Percentiles rank a stretch among this genome's conserved stretches.
phyloP scores from a whole-genome alignment of 2,113 vertebrate genomes.

The Seriola dumerili region DNA sequence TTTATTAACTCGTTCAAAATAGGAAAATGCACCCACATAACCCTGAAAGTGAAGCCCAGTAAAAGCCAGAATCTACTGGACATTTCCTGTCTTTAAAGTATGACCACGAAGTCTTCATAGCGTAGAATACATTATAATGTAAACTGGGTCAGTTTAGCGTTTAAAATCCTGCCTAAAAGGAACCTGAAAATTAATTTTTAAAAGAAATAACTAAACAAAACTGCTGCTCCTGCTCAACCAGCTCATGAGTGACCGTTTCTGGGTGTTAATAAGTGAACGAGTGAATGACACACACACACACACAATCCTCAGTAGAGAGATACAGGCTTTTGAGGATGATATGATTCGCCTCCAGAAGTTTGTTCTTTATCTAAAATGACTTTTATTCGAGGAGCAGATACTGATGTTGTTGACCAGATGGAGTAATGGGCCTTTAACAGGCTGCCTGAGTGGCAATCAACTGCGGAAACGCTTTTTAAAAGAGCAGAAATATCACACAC shows the following conservation, averaged over 20 bases:
- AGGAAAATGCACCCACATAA: too few relatives aligned
- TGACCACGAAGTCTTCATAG: too few relatives aligned
- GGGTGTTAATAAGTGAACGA: slow-evolving; percentile 56
- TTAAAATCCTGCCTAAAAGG: neutral
- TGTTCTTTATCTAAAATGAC: neutral
- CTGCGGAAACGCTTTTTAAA: slow-evolving; percentile 17
- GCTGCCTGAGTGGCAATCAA: slow-evolving; percentile 10
- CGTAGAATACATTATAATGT: too few relatives aligned
- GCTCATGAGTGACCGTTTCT: slow-evolving; percentile 48
- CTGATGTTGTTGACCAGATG: neutral
- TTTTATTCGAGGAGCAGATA: neutral
- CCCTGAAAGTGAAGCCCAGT: too few relatives aligned
- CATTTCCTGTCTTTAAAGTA: too few relatives aligned
- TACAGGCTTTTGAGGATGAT: neutral
- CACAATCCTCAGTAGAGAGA: neutral
- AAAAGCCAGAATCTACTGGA: too few relatives aligned
- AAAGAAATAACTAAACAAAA: slow-evolving; percentile 21
- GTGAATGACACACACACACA: neutral
- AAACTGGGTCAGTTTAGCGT: too few relatives aligned
- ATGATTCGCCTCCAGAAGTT: neutral
- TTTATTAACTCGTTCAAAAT: too few relatives aligned
- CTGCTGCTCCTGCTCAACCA: neutral
- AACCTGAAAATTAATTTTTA: slow-evolving; percentile 39
- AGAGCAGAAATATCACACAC: slow-evolving; percentile 1
- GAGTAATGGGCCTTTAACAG: slow-evolving; percentile 1